A percentile compares a stretch with the other conserved stretches of the same genome.
These are phyloP conservation scores for Erethizon dorsatum DNA, from an alignment of 2,797 vertebrate genomes.

Conservation along the genomic window DNA sequence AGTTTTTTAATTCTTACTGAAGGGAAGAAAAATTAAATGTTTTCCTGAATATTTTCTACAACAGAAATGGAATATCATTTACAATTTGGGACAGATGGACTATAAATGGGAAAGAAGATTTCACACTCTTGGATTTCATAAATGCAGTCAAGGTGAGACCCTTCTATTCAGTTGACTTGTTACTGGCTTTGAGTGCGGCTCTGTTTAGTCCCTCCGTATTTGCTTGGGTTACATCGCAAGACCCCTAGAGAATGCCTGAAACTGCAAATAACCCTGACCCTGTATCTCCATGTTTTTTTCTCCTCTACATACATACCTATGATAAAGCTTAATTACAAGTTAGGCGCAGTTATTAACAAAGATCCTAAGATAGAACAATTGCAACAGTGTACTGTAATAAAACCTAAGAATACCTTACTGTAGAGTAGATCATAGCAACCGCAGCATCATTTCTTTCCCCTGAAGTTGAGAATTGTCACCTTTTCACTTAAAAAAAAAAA, in stretches of 20 bases:
- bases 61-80: slow-evolving; percentile 97
- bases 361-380: background rate
- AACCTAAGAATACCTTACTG: background rate
- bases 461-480: background rate
- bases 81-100: slow-evolving; percentile 99
- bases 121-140: slow-evolving; percentile 98
- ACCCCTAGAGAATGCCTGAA: background rate
- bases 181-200: slow-evolving; percentile 12
- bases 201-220: background rate
- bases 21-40: slow-evolving; percentile 56
- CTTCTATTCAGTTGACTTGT: slow-evolving; percentile 21
- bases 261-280: background rate
- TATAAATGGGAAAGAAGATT: slow-evolving; percentile 96
- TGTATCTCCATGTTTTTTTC: background rate
- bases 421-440: background rate
- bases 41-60: slow-evolving; percentile 69
- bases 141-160: slow-evolving; percentile 96
- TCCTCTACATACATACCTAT: background rate
- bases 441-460: background rate
- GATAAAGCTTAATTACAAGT: background rate
- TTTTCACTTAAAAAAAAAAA: background rate
- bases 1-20: background rate
- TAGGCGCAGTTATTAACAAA: background rate
- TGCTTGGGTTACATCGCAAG: background rate
- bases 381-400: background rate